phyloP scores from a whole-genome alignment of 2,113 vertebrate species.

The Nestor notabilis region DNA sequence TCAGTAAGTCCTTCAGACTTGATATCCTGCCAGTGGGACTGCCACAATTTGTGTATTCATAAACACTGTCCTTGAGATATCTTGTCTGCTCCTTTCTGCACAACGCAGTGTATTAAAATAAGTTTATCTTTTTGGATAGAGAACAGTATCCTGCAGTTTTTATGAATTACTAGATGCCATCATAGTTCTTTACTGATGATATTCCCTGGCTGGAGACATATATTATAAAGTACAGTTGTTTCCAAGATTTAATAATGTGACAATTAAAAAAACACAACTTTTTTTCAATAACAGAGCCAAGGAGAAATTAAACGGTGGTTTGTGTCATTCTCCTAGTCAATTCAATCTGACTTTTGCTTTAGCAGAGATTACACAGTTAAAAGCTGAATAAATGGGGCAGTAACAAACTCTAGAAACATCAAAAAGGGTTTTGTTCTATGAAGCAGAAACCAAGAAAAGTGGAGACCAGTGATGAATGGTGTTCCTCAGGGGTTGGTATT shows the following conservation, averaged over 20 bases:
- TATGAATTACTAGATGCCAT: slow-evolving; percentile 43
- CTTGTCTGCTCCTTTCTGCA: slow-evolving; percentile 42
- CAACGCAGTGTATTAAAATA: slow-evolving; percentile 4
- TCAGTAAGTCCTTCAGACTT: slow-evolving; percentile 57
- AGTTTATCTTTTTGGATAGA: slow-evolving; percentile 23
- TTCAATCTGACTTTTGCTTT: not conserved
- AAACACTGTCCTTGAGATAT: slow-evolving; percentile 50
- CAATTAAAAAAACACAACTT: not conserved
- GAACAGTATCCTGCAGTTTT: not conserved
- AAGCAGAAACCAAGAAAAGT: not conserved
- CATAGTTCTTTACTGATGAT: not conserved
- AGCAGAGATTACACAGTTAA: not conserved
- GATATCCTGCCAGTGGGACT: slow-evolving; percentile 52
- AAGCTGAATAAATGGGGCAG: not conserved
- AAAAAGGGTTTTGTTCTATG: not conserved
- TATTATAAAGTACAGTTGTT: not conserved
- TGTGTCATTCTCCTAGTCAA: not conserved
- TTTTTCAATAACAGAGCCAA: not conserved
- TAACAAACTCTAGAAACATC: not conserved
- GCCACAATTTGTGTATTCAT: slow-evolving; percentile 44
- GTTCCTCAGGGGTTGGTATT: not conserved
- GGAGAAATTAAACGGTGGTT: not conserved
- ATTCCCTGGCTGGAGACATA: not conserved
- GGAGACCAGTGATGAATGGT: not conserved
- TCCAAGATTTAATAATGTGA: slow-evolving; percentile 21